Base-by-base conservation (phyloP, 2,113 vertebrate genomes). In the Corythaeola cristata region DNA sequence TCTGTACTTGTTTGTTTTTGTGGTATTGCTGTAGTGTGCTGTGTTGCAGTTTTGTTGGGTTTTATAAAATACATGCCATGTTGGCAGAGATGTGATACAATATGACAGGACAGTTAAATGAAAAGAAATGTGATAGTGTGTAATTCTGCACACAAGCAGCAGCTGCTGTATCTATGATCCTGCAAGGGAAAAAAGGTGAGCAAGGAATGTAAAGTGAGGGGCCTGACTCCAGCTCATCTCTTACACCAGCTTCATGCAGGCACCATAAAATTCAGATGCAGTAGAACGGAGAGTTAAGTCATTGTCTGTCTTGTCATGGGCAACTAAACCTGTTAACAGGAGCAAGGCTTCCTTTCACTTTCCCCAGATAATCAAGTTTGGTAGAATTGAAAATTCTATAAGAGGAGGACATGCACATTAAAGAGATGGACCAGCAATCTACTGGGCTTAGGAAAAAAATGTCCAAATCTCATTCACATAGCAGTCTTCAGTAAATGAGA, bases 341-440 rank as follows among this genome's bases (percentile, higher is more conserved):
- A 88, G 44, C 15, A 78, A 68, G 59, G 33, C 21, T 90, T 86
- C 52, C 59, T 49, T 77, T 55, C 15, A 7, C 50, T 77, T 93
- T 72, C 24, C 32, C 39, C 53, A 47, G n/a, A 32, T 60, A 90
- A 89, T 66, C 44, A 56, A 63, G n/a, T 62, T 76, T 66, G 52
- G 83, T 72, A 56, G 47, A 92, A 93, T 89, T 28, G 50, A 58
- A 94, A 92, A 69, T 41, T 10, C n/a, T 92, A 75, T 68, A 55
- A 76, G 91, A 85, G 20, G 17, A 88, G 15, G 52, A 72, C 11
- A 21, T 50, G 53, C 20, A 52, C 71, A 37, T 85, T 95, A 56
- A 81, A 82, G n/a, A 58, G 44, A 33, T 44, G 44, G 56, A 56
- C 15, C 5, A 49, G 27, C 27, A 92, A 68, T 87, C 71, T 78